These are phyloP conservation scores for Digitonthophagus gazella DNA, from an alignment of 2,888 invertebrate genomes.

Conservation along the genomic window DNA sequence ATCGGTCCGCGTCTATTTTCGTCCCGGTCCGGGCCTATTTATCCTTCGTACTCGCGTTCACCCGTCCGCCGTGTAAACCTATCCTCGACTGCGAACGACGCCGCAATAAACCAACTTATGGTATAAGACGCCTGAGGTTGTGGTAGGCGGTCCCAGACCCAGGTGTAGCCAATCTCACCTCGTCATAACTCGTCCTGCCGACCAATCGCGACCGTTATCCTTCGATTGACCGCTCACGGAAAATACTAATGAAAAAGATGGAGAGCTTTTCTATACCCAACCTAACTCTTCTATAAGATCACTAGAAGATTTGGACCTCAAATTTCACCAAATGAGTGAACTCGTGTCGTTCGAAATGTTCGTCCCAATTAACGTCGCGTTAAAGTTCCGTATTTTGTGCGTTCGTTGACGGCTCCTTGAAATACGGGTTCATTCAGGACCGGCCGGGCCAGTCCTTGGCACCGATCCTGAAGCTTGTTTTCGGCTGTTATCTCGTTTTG, in stretches of 20 bases:
- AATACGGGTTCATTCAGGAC: not conserved
- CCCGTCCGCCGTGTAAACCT: slow-evolving; percentile 32
- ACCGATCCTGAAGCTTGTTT: not conserved
- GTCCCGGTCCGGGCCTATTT: slow-evolving; percentile 29
- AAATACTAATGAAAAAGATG: slow-evolving; percentile 43
- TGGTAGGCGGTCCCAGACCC: slow-evolving; percentile 48
- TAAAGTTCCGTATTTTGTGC: not conserved
- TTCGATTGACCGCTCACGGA: slow-evolving; percentile 51
- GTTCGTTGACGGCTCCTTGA: not conserved
- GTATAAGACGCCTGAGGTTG: slow-evolving; percentile 37
- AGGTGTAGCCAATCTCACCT: slow-evolving; percentile 53
- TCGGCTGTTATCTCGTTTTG: not conserved
- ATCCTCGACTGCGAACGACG: slow-evolving; percentile 26
- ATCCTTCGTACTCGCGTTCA: slow-evolving; percentile 23
- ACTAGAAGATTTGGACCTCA: not conserved
- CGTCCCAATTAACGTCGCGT: not conserved
- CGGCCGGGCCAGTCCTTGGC: not conserved
- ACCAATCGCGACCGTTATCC: slow-evolving; percentile 50
- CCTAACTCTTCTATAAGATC: not conserved
- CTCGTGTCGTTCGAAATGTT: not conserved
- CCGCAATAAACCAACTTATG: slow-evolving; percentile 51
- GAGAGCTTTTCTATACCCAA: not conserved
- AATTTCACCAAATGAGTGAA: not conserved
- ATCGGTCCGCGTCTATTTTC: not conserved
- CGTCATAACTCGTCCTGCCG: slow-evolving; percentile 51